Evolutionary conservation across 2,113 vertebrate genomes (phyloP), one percentile per base, ranked within the genome.

Genomic region (Barbus barbus): DNA sequence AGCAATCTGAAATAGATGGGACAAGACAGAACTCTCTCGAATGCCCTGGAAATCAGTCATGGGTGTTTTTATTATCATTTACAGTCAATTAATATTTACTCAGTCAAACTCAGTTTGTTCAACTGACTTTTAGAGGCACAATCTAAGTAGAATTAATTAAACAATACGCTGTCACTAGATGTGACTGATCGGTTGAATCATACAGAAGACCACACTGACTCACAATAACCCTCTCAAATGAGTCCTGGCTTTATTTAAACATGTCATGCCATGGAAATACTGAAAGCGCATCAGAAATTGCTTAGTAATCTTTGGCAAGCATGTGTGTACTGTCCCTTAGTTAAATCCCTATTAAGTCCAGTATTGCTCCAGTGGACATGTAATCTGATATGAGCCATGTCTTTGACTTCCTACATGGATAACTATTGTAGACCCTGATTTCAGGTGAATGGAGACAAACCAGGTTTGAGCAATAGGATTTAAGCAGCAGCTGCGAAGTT

Each of bases 391-490:
- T 79, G 82, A 83, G 72, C 24, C 80, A 86, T 90, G 89, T 93
- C 90, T 92, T 88, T 84, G 89, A 91, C 89, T 91, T 93, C 90
- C 92, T 90, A 89, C 87, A 80, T 24, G 36, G 20, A 53, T 76
- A 61, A 82, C 51, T 60, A 83, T 51, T 85, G 84, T 86, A 76
- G 78, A 92, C 90, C 90, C 93, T 93, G 93, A 95, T 95, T 94
- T 94, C n/a, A 87, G 76, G 83, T 91, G 91, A 93, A 93, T 90
- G 85, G 91, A 72, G 20, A 79, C 78, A 83, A 44, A 84, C 89
- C 72, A 81, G 92, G 91, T 94, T 95, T 95, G 94, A 94, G 92
- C 91, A 79, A 90, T 92, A n/a, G 93, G 94, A 95, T 95, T 95
- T 95, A 91, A 91, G 83, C 22, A 56, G 89, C 92, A 93, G 93